Conservation (phyloP, 2,113 vertebrate genomes). For the Nesogale talazaci region DNA sequence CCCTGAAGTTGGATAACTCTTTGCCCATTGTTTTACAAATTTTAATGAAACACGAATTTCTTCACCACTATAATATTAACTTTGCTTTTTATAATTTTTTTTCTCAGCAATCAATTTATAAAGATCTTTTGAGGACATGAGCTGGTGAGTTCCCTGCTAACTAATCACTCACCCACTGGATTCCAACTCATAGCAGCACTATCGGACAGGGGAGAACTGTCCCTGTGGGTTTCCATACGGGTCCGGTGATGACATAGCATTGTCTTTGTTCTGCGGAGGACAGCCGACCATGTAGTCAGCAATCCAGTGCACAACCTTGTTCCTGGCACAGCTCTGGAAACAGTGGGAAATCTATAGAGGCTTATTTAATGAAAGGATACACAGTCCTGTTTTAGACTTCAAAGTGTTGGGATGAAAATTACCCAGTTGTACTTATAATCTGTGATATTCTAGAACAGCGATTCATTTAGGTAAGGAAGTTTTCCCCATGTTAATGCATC, state of each 20-base stretch:
- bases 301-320: not conserved
- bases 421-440: not conserved
- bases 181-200: no score
- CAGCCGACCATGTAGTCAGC: no score
- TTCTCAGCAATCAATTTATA: slow-evolving; percentile 31
- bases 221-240: no score
- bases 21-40: no score
- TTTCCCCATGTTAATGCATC: slow-evolving; percentile 20
- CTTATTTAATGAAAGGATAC: not conserved
- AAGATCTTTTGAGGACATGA: slow-evolving; percentile 1
- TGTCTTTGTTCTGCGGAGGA: no score
- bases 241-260: no score
- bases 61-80: not conserved
- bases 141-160: not conserved
- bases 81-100: not conserved
- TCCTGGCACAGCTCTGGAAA: not conserved
- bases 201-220: no score
- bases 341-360: not conserved
- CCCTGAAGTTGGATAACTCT: not conserved
- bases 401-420: not conserved
- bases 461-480: not conserved
- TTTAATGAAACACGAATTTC: slow-evolving; percentile 5
- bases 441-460: not conserved
- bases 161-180: no score
- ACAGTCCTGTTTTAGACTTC: not conserved